Conservation (phyloP, 2,113 vertebrate species). For the Chionis minor region DNA sequence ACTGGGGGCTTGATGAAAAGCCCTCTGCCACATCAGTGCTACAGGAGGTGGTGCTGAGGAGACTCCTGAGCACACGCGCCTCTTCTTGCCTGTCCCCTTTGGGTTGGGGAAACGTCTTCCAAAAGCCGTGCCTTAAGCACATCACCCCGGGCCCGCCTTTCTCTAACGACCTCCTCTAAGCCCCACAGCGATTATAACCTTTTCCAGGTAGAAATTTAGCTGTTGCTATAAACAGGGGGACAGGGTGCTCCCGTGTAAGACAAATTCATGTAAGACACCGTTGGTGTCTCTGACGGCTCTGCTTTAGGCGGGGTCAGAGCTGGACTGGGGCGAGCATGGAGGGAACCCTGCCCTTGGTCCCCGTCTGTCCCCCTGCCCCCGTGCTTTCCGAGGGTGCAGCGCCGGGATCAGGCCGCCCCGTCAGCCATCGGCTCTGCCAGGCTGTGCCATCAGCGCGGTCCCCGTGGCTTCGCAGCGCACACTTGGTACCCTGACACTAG, state of each 20-base stretch:
- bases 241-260: not conserved
- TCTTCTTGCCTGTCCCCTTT: not conserved
- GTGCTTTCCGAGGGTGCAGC: not conserved
- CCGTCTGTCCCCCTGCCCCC: not conserved
- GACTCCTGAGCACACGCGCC: not conserved
- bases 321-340: not conserved
- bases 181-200: not conserved
- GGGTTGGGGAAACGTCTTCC: not conserved
- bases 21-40: not conserved
- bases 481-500: not conserved
- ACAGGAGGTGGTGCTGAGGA: not conserved
- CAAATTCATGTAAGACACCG: not conserved
- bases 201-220: not conserved
- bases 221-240: not conserved
- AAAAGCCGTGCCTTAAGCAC: not conserved
- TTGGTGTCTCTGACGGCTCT: not conserved
- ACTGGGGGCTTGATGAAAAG: accelerated
- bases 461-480: accelerated
- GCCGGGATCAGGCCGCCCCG: not conserved
- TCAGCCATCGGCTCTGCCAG: not conserved
- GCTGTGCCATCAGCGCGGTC: accelerated
- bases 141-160: not conserved
- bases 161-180: not conserved
- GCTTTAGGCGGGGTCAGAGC: not conserved
- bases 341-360: not conserved